Evolutionary conservation across 23 tunicate species (phyloP).

Genomic region (Botrylloides violaceus): DNA sequence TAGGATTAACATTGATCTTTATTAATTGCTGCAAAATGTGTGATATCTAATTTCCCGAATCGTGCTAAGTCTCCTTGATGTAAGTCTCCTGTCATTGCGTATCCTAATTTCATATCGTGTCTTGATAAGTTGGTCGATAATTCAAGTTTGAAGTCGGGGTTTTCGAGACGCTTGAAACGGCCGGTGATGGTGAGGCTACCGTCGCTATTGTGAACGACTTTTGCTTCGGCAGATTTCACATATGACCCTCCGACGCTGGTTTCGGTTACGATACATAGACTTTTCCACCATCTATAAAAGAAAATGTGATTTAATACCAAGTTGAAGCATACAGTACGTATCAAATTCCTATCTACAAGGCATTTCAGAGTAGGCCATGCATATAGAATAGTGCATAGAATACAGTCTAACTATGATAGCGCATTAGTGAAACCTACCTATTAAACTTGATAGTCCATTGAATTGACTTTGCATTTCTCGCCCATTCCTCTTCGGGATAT

Average conservation of each 20-base stretch:
- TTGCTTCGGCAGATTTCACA: conserved; percentile 28
- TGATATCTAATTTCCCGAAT: conserved; percentile 31
- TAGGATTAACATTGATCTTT: conserved; percentile 14
- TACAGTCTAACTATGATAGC: background rate
- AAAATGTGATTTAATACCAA: too few relatives aligned
- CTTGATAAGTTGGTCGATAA: conserved; percentile 28
- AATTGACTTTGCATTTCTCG: conserved; percentile 37
- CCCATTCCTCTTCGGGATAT: conserved; percentile 63
- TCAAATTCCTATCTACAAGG: background rate
- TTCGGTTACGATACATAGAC: conserved; percentile 50
- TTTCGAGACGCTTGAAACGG: conserved; percentile 41
- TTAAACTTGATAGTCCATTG: conserved; percentile 58
- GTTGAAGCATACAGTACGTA: too few relatives aligned
- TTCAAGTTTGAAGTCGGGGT: conserved; percentile 54
- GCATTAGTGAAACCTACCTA: conserved; percentile 23
- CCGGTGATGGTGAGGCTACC: conserved; percentile 50
- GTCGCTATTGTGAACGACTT: conserved; percentile 41
- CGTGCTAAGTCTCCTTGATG: conserved; percentile 43
- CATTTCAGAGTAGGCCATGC: background rate
- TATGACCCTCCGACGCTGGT: conserved; percentile 39
- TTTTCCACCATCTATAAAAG: conserved; percentile 49
- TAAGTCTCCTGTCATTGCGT: conserved; percentile 57
- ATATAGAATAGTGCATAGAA: background rate
- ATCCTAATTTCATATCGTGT: conserved; percentile 40
- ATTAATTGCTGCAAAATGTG: conserved; percentile 52